Evolutionary conservation across 1,140 invertebrate genomes (phyloP), one percentile per base, ranked within the genome.

Genomic region (Monochamus saltuarius): DNA sequence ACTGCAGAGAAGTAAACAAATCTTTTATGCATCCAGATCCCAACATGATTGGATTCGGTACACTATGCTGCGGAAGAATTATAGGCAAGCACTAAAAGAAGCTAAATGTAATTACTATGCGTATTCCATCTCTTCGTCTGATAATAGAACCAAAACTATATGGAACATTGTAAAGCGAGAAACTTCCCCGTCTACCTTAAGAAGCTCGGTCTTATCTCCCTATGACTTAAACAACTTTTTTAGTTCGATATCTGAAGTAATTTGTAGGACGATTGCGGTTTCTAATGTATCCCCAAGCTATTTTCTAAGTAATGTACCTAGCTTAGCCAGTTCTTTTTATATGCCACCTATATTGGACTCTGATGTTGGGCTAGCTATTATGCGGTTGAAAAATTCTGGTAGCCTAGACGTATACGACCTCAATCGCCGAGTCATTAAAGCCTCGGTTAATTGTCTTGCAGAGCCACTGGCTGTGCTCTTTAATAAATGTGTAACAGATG

Each of bases 391-490:
- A 45, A 45, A 45, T 45, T 45, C 42, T 17, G 8, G 14, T 45
- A 8, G 42, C 14, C 13, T 19, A 17, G 42, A 45, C 14, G 4
- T 45, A 1, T 45, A 53, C 10, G 51, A 38, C 17, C 11, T 53
- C 13, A 37, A 34, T 3, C 37, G 36, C 36, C 11, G n/a, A 16
- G 10, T 38, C n/a, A 39, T 53, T 17, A 16, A 53, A 38, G 38
- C 10, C 16, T 7, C 22, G 37, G 19, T 13, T 14, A 14, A 37
- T 56, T 4, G 43, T 56, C 19, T 56, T 56, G 7, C 16, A 7
- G 7, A 43, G n/a, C 53, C 53, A 43, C 39, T 56, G 10, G 29
- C 53, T 43, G 14, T 43, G 22, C 19, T 56, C 11, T 43, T 56
- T 22, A 56, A 56, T 42, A 34, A 42, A 37, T 56, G 39, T 43